Base-by-base conservation (phyloP, 2,113 vertebrate genomes). In the Proteles cristata region DNA sequence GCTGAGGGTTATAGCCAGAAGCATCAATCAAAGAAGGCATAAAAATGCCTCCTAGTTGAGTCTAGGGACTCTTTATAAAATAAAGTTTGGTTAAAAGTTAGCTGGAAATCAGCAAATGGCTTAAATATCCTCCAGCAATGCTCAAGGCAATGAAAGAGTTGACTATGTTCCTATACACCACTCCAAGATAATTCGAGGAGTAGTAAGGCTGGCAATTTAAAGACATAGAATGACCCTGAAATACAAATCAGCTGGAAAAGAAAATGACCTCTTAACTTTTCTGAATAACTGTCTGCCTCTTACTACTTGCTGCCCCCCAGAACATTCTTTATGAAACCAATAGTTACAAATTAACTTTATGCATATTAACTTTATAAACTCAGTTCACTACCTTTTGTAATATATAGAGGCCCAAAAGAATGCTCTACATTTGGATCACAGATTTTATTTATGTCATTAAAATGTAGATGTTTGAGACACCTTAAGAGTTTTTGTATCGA, bases 41-140 rank as follows among this genome's bases (percentile, higher is more conserved):
- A 95, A 98, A 97, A 94, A 76, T 86, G 86, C 39, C 86, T 95
- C 83, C 23, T 53, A 76, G 16, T 19, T 84, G 65, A 94, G 81
- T 84, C 69, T 11, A 50, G 80, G 89, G 94, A 93, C 90, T 87
- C 92, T 96, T 96, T 92, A 94, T 92, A 84, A 96, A 96, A 94
- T 97, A 93, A 92, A 96, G 50, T 96, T 94, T 96, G 79, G n/a
- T 84, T 97, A 90, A 97, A 96, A 95, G 45, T 83, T 80, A 95
- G 69, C 90, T 95, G 88, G 86, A 97, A 53, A 96, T 98, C 87
- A 95, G 92, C 69, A 96, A 81, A 94, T 92, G 80, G 55, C 63
- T 96, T 84, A 66, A 96, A 50, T 96, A 88, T 95, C 95, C 90
- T 90, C 90, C 88, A 95, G 95, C 87, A 93, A 92, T 74, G 58